Percentiles rank a stretch among this genome's conserved stretches.
Conservation (phyloP, 2,113 vertebrate genomes). For the Mugil cephalus region DNA sequence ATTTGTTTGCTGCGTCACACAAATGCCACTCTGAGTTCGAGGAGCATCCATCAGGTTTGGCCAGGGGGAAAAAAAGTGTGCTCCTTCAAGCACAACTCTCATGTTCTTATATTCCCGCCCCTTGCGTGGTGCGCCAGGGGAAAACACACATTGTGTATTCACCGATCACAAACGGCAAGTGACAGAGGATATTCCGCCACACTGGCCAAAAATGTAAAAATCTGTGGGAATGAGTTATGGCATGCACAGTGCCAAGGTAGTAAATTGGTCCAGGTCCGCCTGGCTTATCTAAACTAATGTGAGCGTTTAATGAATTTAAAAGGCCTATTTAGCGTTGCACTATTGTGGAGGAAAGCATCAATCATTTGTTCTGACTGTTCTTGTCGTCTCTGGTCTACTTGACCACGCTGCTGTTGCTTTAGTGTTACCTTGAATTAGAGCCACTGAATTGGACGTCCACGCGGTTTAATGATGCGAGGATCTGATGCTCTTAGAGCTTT, state of each 20-base stretch:
- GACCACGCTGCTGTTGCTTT: conserved; percentile 37
- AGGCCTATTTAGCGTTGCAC: conserved; percentile 52
- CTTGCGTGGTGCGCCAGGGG: conserved; percentile 41
- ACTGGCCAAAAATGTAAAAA: conserved; percentile 69
- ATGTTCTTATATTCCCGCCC: conserved; percentile 49
- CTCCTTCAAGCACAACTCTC: conserved; percentile 48
- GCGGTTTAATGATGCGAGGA: conserved; percentile 27
- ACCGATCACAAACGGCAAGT: conserved; percentile 69
- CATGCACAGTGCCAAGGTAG: conserved; percentile 47
- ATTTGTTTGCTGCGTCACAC: conserved; percentile 62
- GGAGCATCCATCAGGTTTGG: conserved; percentile 38
- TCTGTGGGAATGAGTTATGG: conserved; percentile 49
- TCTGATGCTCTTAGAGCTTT: conserved; percentile 7
- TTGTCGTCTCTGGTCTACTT: conserved; percentile 36
- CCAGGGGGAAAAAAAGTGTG: conserved; percentile 18
- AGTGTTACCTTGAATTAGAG: conserved; percentile 41
- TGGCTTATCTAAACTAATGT: conserved; percentile 60
- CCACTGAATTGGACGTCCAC: conserved; percentile 20
- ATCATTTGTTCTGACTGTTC: conserved; percentile 58
- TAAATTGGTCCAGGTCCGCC: conserved; percentile 61
- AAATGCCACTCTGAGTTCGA: conserved; percentile 55
- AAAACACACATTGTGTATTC: conserved; percentile 62
- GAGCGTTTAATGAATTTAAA: conserved; percentile 75
- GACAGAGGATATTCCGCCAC: conserved; percentile 67
- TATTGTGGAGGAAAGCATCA: conserved; percentile 57